phyloP scores from a whole-genome alignment of 2,888 invertebrate species.

The Apomyelois bistriatella region DNA sequence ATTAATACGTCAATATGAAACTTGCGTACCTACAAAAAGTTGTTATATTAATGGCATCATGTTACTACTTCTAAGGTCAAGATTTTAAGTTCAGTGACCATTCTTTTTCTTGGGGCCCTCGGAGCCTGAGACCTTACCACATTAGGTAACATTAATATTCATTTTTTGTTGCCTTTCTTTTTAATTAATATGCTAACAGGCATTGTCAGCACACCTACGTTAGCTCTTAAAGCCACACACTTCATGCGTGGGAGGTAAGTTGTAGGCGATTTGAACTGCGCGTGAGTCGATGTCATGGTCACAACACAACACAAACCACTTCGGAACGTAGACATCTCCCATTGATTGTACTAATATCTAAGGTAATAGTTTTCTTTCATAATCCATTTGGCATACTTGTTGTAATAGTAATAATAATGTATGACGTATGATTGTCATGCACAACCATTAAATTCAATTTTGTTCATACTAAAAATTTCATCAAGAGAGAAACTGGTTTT shows the following conservation, averaged over 20 bases:
- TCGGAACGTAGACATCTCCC: constrained; percentile 24
- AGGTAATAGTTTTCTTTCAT: neutral
- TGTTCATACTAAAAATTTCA: neutral
- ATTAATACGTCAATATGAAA: neutral
- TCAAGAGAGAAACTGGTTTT: constrained; percentile 7
- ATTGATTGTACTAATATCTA: constrained; percentile 4
- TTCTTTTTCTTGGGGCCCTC: constrained; percentile 13
- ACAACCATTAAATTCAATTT: constrained; percentile 3
- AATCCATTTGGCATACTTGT: neutral
- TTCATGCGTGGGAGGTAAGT: constrained; percentile 47
- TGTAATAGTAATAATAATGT: neutral
- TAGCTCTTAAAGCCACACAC: constrained; percentile 42
- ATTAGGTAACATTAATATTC: constrained; percentile 58
- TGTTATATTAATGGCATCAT: constrained; percentile 10
- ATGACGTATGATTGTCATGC: neutral
- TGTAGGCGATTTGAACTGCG: constrained; percentile 53
- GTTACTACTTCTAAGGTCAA: constrained; percentile 13
- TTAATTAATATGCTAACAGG: constrained; percentile 76
- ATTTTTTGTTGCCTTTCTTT: constrained; percentile 70
- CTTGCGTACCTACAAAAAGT: constrained; percentile 5
- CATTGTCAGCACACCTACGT: constrained; percentile 73
- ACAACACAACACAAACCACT: constrained; percentile 43
- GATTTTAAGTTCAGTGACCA: constrained; percentile 23
- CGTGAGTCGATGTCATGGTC: constrained; percentile 61
- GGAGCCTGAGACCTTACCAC: constrained; percentile 15